These are phyloP conservation scores for Dryobota labecula DNA, from an alignment of 2,888 invertebrate species.

Conservation along the genomic window DNA sequence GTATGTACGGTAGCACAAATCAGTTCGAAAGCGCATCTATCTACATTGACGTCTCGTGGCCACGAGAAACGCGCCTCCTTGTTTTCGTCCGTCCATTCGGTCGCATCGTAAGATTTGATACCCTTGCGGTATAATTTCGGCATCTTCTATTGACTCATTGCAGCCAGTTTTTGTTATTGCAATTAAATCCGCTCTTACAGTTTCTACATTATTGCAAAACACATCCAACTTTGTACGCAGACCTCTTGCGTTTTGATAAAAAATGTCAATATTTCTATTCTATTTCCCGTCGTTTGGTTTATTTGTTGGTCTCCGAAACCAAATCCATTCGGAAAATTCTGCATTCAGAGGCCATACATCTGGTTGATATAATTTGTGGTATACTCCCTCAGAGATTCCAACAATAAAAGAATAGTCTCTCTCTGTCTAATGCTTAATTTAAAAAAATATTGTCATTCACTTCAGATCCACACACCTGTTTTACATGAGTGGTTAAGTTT, in stretches of 20 bases:
- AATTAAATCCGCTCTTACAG: not conserved
- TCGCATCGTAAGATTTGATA: not conserved
- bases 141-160: not conserved
- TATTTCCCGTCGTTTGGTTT: not conserved
- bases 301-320: not conserved
- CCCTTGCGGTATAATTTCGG: no score
- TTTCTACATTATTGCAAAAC: not conserved
- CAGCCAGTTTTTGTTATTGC: not conserved
- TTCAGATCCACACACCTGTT: no score
- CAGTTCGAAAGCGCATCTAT: conserved; percentile 8
- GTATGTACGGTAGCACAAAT: conserved; percentile 1
- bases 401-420: no score
- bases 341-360: no score
- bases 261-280: not conserved
- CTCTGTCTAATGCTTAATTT: no score
- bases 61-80: no score
- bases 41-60: conserved; percentile 8
- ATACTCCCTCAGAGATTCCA: not conserved
- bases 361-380: not conserved
- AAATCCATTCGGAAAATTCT: conserved; percentile 1
- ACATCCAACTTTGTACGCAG: not conserved
- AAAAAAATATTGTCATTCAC: no score
- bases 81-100: not conserved
- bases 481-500: no score
- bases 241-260: not conserved